Percentiles rank a stretch among this genome's conserved stretches.
Conservation (phyloP, 2,113 vertebrate species). For the Meriones unguiculatus region DNA sequence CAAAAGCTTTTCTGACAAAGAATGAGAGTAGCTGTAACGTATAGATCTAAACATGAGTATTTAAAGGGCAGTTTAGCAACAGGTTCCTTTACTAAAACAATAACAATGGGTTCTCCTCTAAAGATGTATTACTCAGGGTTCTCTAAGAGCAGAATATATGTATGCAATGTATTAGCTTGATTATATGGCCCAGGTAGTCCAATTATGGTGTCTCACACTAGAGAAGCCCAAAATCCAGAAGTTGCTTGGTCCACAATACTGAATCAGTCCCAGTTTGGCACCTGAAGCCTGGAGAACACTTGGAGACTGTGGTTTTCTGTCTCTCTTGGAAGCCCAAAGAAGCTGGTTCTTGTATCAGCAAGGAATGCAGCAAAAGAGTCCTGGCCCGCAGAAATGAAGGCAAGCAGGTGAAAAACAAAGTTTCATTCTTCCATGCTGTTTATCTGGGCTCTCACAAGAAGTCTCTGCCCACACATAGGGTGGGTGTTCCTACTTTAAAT, state of each 20-base stretch:
- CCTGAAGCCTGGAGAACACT: not conserved
- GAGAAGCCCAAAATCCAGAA: not conserved
- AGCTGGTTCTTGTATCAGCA: not conserved
- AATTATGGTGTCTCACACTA: not conserved
- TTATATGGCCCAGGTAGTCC: not conserved
- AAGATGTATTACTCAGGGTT: not conserved
- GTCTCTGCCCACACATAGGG: not conserved
- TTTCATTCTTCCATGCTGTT: not conserved
- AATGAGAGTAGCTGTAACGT: not conserved
- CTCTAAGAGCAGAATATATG: not conserved
- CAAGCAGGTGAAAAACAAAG: not conserved
- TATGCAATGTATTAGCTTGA: not conserved
- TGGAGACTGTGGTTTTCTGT: not conserved
- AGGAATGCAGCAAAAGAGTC: not conserved
- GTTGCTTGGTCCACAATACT: not conserved
- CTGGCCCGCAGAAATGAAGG: not conserved
- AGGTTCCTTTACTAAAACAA: not conserved
- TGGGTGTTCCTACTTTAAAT: not conserved
- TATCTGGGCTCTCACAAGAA: not conserved
- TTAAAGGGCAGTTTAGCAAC: not conserved
- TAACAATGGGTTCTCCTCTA: not conserved
- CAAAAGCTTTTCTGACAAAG: not conserved
- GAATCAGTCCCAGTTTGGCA: not conserved
- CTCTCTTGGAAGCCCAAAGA: not conserved
- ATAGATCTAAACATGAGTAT: not conserved